phyloP scores from a whole-genome alignment of 2,888 invertebrate species.

The Pecten maximus region DNA sequence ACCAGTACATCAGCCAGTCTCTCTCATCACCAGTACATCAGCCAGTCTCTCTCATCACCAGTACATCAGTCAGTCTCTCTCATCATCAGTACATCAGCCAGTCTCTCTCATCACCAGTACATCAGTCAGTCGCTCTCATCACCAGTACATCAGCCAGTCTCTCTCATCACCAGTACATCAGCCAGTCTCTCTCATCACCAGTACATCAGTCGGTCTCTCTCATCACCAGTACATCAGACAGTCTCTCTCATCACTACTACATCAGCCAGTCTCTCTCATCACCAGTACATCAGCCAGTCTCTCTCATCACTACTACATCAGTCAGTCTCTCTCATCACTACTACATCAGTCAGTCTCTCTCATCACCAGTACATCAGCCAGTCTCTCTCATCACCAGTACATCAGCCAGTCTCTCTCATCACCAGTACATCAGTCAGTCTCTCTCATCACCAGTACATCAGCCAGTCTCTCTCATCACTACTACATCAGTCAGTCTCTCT shows the following conservation, averaged over 20 bases:
- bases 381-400: not conserved
- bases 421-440: not conserved
- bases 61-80: not conserved
- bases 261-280: not conserved
- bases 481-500: not conserved
- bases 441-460: not conserved
- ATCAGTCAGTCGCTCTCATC: not conserved
- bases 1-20: not conserved
- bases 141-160: not conserved
- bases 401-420: not conserved
- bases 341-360: not conserved
- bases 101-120: not conserved
- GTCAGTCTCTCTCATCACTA: not conserved
- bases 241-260: not conserved
- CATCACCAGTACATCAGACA: not conserved
- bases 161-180: not conserved
- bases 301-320: not conserved
- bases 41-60: not conserved
- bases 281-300: not conserved
- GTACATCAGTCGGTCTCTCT: not conserved
- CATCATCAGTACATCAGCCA: not conserved
- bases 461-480: not conserved
- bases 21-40: not conserved
- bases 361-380: not conserved
- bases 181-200: not conserved